Evolutionary conservation across 2,888 invertebrate species (phyloP).

Genomic region (Pterostichus madidus): DNA sequence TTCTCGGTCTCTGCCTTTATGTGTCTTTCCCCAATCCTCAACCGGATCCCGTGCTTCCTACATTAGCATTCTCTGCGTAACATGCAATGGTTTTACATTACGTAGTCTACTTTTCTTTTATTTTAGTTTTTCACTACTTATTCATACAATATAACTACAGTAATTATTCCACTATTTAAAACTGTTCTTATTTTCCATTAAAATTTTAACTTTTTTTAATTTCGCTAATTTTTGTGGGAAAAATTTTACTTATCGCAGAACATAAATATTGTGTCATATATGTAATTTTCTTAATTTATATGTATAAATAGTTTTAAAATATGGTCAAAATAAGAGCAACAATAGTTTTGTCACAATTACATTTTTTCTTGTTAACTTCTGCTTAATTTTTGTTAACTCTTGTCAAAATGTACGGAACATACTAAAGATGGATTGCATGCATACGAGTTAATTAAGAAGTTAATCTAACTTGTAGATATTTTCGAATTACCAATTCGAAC

Average conservation of each 20-base stretch:
- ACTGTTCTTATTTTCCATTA: not conserved
- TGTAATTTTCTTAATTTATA: too few species aligned
- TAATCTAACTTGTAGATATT: too few species aligned
- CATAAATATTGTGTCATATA: not conserved
- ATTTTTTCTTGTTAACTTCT: too few species aligned
- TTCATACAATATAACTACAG: conserved; percentile 6
- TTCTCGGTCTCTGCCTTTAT: not conserved
- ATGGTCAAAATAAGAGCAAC: too few species aligned
- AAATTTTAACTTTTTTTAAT: not conserved
- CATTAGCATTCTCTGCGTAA: conserved; percentile 29
- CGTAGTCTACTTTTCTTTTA: not conserved
- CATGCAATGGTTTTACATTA: conserved; percentile 14
- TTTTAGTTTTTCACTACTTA: not conserved
- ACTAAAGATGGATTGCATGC: too few species aligned
- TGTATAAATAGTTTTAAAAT: too few species aligned
- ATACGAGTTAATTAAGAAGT: too few species aligned
- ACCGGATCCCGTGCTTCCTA: not conserved
- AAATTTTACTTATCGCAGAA: too few species aligned
- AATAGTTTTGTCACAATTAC: too few species aligned
- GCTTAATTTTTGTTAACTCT: too few species aligned
- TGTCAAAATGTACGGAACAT: too few species aligned
- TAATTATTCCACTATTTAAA: conserved; percentile 15
- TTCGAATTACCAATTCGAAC: too few species aligned
- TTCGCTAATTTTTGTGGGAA: not conserved
- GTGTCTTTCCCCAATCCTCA: conserved; percentile 1